phyloP scores from a whole-genome alignment of 2,797 vertebrate species.

The Sebastes kiyomatsui region DNA sequence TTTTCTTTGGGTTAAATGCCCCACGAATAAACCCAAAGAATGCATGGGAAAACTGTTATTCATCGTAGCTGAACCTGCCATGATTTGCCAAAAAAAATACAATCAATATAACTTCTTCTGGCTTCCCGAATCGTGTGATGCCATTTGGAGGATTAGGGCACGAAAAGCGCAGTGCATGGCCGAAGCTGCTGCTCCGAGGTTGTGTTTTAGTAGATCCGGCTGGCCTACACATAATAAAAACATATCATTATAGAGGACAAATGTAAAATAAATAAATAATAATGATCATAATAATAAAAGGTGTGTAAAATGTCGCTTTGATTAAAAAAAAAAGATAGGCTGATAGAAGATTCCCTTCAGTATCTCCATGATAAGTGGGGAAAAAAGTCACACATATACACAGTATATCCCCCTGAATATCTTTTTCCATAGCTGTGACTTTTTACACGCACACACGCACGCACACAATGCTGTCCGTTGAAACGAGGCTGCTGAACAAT shows the following conservation, averaged over 20 bases:
- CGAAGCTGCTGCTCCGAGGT: slow-evolving; percentile 17
- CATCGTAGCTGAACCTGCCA: neutral
- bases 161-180: slow-evolving; percentile 14
- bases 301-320: neutral
- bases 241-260: neutral
- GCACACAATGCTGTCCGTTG: slow-evolving; percentile 13
- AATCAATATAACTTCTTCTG: slow-evolving; percentile 3
- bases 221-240: neutral
- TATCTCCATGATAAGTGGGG: neutral
- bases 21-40: neutral
- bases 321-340: neutral
- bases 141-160: slow-evolving; percentile 7
- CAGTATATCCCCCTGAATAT: slow-evolving; percentile 37
- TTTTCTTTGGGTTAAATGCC: neutral
- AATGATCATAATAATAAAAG: neutral
- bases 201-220: neutral
- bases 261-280: neutral
- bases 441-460: neutral
- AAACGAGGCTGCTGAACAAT: slow-evolving; percentile 41
- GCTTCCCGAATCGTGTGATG: neutral
- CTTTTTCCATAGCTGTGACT: slow-evolving; percentile 15
- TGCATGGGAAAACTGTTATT: neutral
- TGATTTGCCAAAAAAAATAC: neutral
- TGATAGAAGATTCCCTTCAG: neutral
- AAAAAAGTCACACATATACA: neutral